Conservation (phyloP, 1,140 invertebrate species). For the Aphelinus atriplicis region DNA sequence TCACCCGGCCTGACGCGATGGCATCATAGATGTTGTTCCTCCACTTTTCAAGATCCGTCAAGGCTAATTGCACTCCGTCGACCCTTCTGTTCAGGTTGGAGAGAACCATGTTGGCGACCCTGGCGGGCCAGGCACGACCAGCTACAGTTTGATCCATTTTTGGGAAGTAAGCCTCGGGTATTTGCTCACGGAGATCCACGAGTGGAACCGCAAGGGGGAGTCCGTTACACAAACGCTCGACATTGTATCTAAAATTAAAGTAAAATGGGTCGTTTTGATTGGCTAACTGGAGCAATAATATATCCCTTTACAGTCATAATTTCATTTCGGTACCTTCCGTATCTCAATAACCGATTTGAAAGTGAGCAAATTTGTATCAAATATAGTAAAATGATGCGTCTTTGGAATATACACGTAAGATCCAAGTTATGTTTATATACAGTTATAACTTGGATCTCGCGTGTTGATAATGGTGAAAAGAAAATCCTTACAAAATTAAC, state of each 20-base stretch:
- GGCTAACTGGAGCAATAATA: no score
- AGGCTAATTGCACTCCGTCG: slow-evolving; percentile 74
- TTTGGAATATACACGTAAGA: no score
- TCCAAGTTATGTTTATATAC: no score
- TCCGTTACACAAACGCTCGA: slow-evolving; percentile 66
- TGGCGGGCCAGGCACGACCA: slow-evolving; percentile 71
- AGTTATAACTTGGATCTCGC: neutral
- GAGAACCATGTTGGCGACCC: slow-evolving; percentile 70
- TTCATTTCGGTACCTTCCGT: no score
- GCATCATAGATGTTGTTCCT: slow-evolving; percentile 79
- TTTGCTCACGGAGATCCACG: slow-evolving; percentile 71
- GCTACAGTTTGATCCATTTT: slow-evolving; percentile 76
- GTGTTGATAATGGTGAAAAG: neutral
- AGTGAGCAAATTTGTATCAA: no score
- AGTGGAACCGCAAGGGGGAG: slow-evolving; percentile 67
- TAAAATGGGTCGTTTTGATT: no score
- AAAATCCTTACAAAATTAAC: neutral
- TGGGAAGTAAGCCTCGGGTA: slow-evolving; percentile 77
- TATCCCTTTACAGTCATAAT: no score
- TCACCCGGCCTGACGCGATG: slow-evolving; percentile 70
- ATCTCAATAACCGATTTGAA: no score
- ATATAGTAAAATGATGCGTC: no score
- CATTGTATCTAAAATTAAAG: slow-evolving; percentile 70
- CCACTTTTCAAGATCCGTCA: slow-evolving; percentile 79
- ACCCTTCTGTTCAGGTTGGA: slow-evolving; percentile 73